phyloP scores from a whole-genome alignment of 2,113 vertebrate genomes.

The crab-eating macaque (Macaca fascicularis) region T2T-MFA8v1.1 NC_088377.1:18845501-18846000 shows the following conservation, averaged over 20 bases:
- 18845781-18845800: neutral
- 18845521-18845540: neutral
- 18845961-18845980: neutral
- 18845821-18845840: neutral
- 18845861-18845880: neutral
- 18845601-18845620: neutral
- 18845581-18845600: neutral
- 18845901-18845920: neutral
- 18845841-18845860: neutral
- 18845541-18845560: neutral
- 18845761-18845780: neutral
- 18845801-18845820: neutral
- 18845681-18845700: neutral
- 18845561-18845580: neutral
- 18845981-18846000: neutral
- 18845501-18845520: neutral
- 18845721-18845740: neutral
- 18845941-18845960: neutral
- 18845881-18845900: neutral
- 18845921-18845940: neutral
- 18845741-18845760: neutral
- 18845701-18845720: constrained; percentile 20
- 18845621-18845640: constrained; percentile 9
- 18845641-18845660: neutral
- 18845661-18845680: neutral